phyloP scores from a whole-genome alignment of 2,888 invertebrate genomes.

The Aphelenchoides bicaudatus region DNA sequence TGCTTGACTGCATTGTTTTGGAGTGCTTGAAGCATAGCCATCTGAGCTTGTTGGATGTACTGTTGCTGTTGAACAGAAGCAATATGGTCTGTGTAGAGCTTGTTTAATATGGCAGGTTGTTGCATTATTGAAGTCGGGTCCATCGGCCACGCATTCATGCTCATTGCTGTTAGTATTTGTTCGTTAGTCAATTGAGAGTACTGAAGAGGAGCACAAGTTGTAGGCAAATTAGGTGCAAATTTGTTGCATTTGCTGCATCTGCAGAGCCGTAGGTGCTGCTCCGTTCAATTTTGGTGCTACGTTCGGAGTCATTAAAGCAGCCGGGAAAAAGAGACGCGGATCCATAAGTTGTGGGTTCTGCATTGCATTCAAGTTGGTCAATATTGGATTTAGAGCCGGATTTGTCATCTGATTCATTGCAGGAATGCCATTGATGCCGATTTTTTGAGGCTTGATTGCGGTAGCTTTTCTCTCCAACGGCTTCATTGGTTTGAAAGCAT shows the following conservation, averaged over 20 bases:
- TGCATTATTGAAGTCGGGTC: not conserved
- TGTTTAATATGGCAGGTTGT: slow-evolving; percentile 5
- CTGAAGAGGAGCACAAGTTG: not conserved
- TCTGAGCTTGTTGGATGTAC: not conserved
- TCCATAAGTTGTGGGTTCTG: not conserved
- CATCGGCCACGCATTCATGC: slow-evolving; percentile 1
- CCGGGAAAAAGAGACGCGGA: slow-evolving; percentile 5
- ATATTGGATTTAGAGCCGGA: too few species aligned
- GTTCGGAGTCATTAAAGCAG: not conserved
- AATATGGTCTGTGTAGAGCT: not conserved
- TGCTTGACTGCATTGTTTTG: too few species aligned
- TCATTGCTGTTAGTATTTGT: not conserved
- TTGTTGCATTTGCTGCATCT: not conserved
- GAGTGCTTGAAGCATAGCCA: slow-evolving; percentile 5
- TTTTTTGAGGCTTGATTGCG: too few species aligned
- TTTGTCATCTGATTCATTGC: too few species aligned
- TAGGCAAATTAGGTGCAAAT: too few species aligned
- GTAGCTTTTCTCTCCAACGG: too few species aligned
- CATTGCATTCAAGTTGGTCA: too few species aligned
- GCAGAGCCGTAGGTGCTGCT: not conserved
- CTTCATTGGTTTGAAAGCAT: too few species aligned
- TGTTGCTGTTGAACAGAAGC: not conserved
- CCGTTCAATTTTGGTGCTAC: not conserved
- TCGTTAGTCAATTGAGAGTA: not conserved
- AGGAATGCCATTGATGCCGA: too few species aligned